Base-by-base conservation (phyloP, 2,113 vertebrate species). In the Lanius ludovicianus region DNA sequence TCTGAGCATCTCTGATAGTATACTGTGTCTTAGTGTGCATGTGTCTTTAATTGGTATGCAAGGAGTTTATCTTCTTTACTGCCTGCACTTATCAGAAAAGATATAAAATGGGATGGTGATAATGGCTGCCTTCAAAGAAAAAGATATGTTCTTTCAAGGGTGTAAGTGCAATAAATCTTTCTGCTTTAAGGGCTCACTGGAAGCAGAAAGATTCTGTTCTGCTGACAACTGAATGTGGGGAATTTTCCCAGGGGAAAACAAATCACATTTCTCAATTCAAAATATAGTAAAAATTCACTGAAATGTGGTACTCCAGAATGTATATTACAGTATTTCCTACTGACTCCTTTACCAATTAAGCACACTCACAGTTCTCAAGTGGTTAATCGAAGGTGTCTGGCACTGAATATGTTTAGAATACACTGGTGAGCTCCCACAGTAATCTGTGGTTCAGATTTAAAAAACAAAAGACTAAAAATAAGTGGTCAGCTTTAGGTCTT, bases 161-260 rank as follows among this genome's bases (percentile, higher is more conserved):
- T 96, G 93, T 94, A 97, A 97, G 97, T 96, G 92, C 84, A 95
- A 97, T 97, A 96, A 97, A 97, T 98, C 96, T 96, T 97, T 97
- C 89, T 74, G 91, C 91, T 98, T 96, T 97, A 97, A 97, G 90
- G 86, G 70, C 89, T 94, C 77, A 60, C 50, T 81, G 87, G 86
- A 92, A 97, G 95, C 82, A 92, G 60, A 84, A 91, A 84, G 90
- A 96, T 87, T 95, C 92, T 93, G 89, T 84, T 96, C 78, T 90
- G 93, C 93, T 94, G 88, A 96, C 90, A 94, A 96, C 90, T 71
- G 82, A 96, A 93, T 90, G 80, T 77, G 90, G 95, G 73, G 83
- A 97, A 96, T 92, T 95, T 96, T 95, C 97, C 91, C 94, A 96
- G 95, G 95, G 84, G 87, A 98, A 98, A 97, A 97, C 84, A 97